Percentiles rank a stretch among this genome's conserved stretches.
Evolutionary conservation across 2,113 vertebrate species (phyloP).

Genomic region (Ochotona curzoniae): DNA sequence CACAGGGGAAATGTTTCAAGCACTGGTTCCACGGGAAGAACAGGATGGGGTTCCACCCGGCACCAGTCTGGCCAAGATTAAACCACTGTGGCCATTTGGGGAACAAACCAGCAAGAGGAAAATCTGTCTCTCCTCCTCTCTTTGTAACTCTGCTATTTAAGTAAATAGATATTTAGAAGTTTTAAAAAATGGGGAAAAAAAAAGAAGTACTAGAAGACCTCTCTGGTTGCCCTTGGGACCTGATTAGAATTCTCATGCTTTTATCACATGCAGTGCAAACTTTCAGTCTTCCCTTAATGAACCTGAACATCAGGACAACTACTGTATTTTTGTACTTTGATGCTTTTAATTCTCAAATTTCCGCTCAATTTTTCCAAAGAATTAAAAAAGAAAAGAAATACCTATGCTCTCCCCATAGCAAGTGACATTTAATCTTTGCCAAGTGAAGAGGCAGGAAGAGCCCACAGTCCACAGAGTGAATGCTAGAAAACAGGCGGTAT

Average conservation of each 20-base stretch:
- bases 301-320: neutral
- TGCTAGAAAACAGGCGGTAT: neutral
- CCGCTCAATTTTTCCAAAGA: neutral
- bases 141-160: too few species aligned
- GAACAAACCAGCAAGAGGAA: too few species aligned
- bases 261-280: neutral
- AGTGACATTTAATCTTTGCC: neutral
- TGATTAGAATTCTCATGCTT: neutral
- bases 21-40: too few species aligned
- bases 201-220: neutral
- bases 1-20: too few species aligned
- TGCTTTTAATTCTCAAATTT: slow-evolving; percentile 23
- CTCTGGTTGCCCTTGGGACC: neutral
- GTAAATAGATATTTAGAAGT: too few species aligned
- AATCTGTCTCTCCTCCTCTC: too few species aligned
- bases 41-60: too few species aligned
- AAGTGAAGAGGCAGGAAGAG: slow-evolving; percentile 37
- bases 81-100: too few species aligned
- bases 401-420: neutral
- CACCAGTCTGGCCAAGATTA: too few species aligned
- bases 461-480: slow-evolving; percentile 20
- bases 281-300: neutral
- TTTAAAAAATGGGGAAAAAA: too few species aligned
- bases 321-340: neutral
- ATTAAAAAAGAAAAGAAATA: slow-evolving; percentile 16